phyloP scores from a whole-genome alignment of 2,888 invertebrate genomes.

The Aelia acuminata region DNA sequence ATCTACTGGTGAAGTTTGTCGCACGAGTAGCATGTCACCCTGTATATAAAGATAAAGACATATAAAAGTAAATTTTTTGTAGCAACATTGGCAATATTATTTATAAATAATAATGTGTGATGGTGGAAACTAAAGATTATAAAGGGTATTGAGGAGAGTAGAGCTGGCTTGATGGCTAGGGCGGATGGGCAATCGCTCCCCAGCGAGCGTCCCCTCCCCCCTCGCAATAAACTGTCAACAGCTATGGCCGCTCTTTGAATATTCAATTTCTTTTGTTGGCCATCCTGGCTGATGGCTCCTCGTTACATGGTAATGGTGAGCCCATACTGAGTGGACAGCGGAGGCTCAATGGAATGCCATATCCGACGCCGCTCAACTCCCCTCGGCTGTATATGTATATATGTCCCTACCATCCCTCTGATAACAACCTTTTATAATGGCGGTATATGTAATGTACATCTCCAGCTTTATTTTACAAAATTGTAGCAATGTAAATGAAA shows the following conservation, averaged over 20 bases:
- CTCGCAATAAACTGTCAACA: constrained; percentile 33
- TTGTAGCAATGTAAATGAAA: neutral
- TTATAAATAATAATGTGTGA: too few species aligned
- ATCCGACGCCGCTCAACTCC: neutral
- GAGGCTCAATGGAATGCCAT: constrained; percentile 27
- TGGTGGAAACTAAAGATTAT: neutral
- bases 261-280: constrained; percentile 42
- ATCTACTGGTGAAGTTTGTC: too few species aligned
- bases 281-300: constrained; percentile 3
- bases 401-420: too few species aligned
- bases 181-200: neutral
- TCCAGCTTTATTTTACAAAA: neutral
- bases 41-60: too few species aligned
- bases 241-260: constrained; percentile 37
- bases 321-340: constrained; percentile 14
- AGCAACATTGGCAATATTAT: too few species aligned
- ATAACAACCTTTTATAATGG: neutral
- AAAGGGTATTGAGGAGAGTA: neutral
- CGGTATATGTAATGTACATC: neutral
- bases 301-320: constrained; percentile 23
- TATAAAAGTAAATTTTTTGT: too few species aligned
- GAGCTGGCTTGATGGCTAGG: neutral
- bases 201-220: neutral
- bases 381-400: neutral
- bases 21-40: too few species aligned